These are phyloP conservation scores for Pangasianodon gigas DNA, from an alignment of 2,113 vertebrate species.

Conservation along the genomic window DNA sequence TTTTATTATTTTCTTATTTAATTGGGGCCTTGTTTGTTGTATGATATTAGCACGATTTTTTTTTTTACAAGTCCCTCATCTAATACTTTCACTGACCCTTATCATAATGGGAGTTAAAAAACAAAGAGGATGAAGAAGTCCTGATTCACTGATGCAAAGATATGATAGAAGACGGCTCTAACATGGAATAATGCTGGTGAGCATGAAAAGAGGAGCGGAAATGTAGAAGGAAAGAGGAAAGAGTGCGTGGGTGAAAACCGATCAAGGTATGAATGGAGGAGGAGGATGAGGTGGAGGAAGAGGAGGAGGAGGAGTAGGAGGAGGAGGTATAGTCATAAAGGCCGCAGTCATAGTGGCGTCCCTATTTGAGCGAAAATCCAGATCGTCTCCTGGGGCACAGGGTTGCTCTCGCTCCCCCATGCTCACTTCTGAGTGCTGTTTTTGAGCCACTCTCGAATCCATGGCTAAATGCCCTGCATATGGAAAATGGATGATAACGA, in stretches of 20 bases:
- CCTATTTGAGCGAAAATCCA: conserved; percentile 40
- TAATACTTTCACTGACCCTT: conserved; percentile 12
- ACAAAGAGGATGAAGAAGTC: neutral
- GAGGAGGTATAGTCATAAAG: conserved; percentile 22
- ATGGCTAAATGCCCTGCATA: conserved; percentile 34
- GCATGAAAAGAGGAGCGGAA: conserved; percentile 7
- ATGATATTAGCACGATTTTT: conserved; percentile 18
- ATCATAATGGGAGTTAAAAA: neutral
- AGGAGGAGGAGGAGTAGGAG: neutral
- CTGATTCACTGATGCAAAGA: neutral
- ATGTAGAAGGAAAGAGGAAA: conserved; percentile 3
- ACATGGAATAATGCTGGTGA: neutral
- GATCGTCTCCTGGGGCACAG: conserved; percentile 33
- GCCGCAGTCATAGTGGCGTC: conserved; percentile 25
- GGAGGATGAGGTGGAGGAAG: neutral
- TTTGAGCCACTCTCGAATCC: conserved; percentile 23
- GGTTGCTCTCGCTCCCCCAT: conserved; percentile 20
- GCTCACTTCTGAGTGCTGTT: conserved; percentile 32
- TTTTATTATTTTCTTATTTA: conserved; percentile 64
- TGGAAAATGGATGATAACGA: conserved; percentile 51
- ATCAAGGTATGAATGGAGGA: conserved; percentile 1
- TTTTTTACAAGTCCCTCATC: neutral
- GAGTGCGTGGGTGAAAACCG: conserved; percentile 33
- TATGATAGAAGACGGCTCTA: neutral
- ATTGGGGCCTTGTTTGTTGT: conserved; percentile 59